Percentiles rank a stretch among this genome's conserved stretches.
Conservation (phyloP, 2,888 invertebrate species). For the Herminia tarsipennalis region DNA sequence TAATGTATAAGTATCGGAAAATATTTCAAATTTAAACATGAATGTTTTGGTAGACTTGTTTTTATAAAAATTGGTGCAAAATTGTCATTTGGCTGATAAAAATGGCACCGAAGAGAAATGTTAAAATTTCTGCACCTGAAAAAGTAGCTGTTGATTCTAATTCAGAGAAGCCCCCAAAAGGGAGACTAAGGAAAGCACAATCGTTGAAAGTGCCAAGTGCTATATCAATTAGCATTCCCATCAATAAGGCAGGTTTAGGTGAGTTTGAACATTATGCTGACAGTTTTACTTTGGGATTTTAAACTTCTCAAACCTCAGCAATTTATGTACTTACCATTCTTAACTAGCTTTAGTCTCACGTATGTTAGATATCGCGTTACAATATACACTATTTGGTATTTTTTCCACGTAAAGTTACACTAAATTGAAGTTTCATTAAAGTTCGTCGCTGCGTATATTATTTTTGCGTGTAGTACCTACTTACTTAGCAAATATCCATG, state of each 20-base stretch:
- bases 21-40: background rate
- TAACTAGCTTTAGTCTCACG: background rate
- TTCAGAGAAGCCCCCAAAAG: background rate
- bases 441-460: too few relatives aligned
- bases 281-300: background rate
- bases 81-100: conserved; percentile 3
- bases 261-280: conserved; percentile 25
- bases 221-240: conserved; percentile 46
- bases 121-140: conserved; percentile 10
- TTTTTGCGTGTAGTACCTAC: too few relatives aligned
- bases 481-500: too few relatives aligned
- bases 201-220: conserved; percentile 25
- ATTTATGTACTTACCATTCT: background rate
- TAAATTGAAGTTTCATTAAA: too few relatives aligned
- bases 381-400: background rate
- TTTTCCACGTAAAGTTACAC: too few relatives aligned
- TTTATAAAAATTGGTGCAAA: background rate
- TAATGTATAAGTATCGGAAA: background rate
- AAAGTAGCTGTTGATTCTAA: background rate
- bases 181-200: background rate
- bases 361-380: too few relatives aligned
- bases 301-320: conserved; percentile 3
- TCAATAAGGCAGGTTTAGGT: conserved; percentile 17
- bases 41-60: background rate
- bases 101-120: conserved; percentile 39